Conservation (phyloP, 1,140 invertebrate genomes). For the Aphidius gifuensis region DNA sequence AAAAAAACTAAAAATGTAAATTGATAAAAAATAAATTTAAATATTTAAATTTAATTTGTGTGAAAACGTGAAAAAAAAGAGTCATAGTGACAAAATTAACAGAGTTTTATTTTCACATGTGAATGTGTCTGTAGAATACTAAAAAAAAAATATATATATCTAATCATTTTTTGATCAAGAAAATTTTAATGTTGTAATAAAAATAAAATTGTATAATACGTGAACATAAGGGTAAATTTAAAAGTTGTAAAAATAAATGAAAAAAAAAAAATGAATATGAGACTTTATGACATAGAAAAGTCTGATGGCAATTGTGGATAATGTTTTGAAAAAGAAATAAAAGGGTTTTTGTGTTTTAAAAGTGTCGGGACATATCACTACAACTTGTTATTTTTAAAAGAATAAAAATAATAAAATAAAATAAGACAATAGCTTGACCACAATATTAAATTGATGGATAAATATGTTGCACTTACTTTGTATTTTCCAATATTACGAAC, state of each 20-base stretch:
- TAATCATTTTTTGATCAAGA: no score
- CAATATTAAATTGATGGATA: constrained; percentile 18
- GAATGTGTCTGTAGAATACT: no score
- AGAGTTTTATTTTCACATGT: no score
- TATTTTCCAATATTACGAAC: constrained; percentile 77
- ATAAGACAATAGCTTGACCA: constrained; percentile 3
- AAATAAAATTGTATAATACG: no score
- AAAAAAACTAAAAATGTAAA: no score
- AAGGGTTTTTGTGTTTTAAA: not conserved
- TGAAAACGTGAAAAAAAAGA: no score
- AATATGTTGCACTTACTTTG: constrained; percentile 60
- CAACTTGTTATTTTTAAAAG: not conserved
- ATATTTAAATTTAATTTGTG: no score
- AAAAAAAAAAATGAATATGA: not conserved
- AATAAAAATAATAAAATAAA: not conserved
- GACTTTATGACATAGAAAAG: not conserved
- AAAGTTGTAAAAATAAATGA: constrained; percentile 1
- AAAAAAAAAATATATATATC: no score
- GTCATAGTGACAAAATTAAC: no score
- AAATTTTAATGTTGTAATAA: no score
- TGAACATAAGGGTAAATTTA: not conserved
- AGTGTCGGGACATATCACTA: not conserved
- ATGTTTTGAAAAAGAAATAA: not conserved
- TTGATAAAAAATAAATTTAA: no score
- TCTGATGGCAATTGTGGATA: constrained; percentile 14